Base-by-base conservation (phyloP, 2,797 vertebrate species). In the Dicrostonyx torquatus region DNA sequence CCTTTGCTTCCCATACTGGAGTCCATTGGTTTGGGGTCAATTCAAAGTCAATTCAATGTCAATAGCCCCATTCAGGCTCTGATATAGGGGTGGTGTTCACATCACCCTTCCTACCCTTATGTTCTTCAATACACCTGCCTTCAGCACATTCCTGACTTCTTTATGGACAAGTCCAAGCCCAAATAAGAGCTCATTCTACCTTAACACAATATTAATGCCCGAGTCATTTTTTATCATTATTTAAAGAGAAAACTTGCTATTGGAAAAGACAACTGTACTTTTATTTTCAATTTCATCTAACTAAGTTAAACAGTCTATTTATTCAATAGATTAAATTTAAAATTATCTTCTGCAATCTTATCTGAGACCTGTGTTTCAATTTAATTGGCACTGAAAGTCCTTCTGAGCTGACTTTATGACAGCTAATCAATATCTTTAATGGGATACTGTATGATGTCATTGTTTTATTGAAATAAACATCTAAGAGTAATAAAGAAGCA, bases 391-490 rank as follows among this genome's bases (percentile, higher is more conserved):
- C 29, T 24, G 70, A 94, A 95, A 90, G n/a, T 88, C 79, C 43
- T 91, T 94, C 55, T 91, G 89, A 90, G 72, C n/a, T 94, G 96
- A 91, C 58, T 88, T 94, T 91, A 93, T 94, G 96, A 91, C 68
- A 96, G 72, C 26, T 90, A 90, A 87, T 97, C 94, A 87, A 86
- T 94, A 91, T 37, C n/a, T 90, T 89, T 96, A 97, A 91, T 76
- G 62, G 37, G 37, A 93, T 62, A 37, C n/a, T 91, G 73, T 10
- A 43, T 60, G 73, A 96, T 78, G 68, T 77, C 92, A 95, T 87
- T 60, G 85, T 94, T 96, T 92, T 53, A n/a, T 94, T 79, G 34
- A 95, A 94, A 80, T 85, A 88, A 93, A 76, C 78, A 40, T 89
- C 26, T 73, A 91, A 75, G 24, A 89, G 15, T 40, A 87, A 93